Base-by-base conservation (phyloP, 2,888 invertebrate genomes). In the Lapara coniferarum region DNA sequence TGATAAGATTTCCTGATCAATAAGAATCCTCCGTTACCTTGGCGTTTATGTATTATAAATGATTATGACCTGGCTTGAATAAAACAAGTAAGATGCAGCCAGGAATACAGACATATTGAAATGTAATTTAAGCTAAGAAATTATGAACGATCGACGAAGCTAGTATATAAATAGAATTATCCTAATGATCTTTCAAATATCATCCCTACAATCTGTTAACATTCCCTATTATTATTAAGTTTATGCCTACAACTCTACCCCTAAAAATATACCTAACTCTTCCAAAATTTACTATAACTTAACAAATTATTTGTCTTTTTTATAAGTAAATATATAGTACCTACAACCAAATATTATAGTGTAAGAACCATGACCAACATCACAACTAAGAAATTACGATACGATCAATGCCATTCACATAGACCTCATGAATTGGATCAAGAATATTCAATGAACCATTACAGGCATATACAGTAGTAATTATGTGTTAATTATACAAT, bases 1-100 rank as follows among this genome's bases (percentile, higher is more conserved):
- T 63, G 19, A 63, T 6, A 25, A 49, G 63, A 63, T 63, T 63
- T 63, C 63, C 63, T 63, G 63, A 49, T 63, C 46, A 63, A 63
- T 63, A 63, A 63, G 63, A 63, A 63, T 49, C 49, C 13, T 63
- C 63, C 16, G 13, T 63, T 49, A 19, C 19, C 63, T 46, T 49
- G 63, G 49, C 6, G 19, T 49, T 49, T 49, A 59, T 63, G 46
- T 63, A 6, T 63, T 49, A 49, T 63, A 63, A 63, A 63, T 63
- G 12, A 63, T 12, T 46, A 63, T 49, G 19, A 49, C 46, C 59
- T 63, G 19, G 49, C 0, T 49, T 63, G 19, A 63, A 12, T 16
- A 16, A 1, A 13, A 56, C 19, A 0, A 30, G 19, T 13, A 19
- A 56, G 12, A 25, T 19, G 56, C 10, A 19, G 19, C 46, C 49